A percentile compares a stretch with the other conserved stretches of the same genome.
These are phyloP conservation scores for Pseudorasbora parva DNA, from an alignment of 2,113 vertebrate species.

Conservation along the genomic window DNA sequence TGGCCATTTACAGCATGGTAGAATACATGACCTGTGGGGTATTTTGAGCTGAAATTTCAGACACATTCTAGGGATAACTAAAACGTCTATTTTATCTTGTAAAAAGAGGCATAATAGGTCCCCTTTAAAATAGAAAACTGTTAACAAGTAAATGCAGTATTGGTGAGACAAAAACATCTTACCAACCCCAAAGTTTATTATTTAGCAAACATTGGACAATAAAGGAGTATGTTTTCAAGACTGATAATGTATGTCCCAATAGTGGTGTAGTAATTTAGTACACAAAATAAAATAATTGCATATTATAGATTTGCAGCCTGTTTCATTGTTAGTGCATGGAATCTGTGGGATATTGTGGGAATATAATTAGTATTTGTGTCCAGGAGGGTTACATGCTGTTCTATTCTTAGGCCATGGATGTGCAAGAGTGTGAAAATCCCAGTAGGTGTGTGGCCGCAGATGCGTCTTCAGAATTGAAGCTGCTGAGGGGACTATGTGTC, in stretches of 20 bases:
- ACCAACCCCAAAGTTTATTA: too few species aligned
- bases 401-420: conserved; percentile 37
- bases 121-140: too few species aligned
- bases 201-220: not conserved
- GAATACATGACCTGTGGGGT: too few species aligned
- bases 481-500: conserved; percentile 29
- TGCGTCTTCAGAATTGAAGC: conserved; percentile 22
- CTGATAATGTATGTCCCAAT: too few species aligned
- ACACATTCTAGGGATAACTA: too few species aligned
- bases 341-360: not conserved
- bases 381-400: conserved; percentile 47
- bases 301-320: not conserved
- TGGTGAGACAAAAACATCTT: not conserved
- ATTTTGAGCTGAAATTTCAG: too few species aligned
- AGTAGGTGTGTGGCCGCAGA: conserved; percentile 31
- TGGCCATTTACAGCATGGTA: too few species aligned
- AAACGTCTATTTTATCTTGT: too few species aligned
- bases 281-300: not conserved
- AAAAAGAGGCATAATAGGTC: too few species aligned
- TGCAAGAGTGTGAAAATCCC: conserved; percentile 30
- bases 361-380: conserved; percentile 28
- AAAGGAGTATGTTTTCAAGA: too few species aligned
- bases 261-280: not conserved
- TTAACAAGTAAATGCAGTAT: not conserved
- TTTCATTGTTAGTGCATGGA: not conserved